Conservation (phyloP, 1,140 invertebrate species). For the Phymorhynchus buccinoides region DNA sequence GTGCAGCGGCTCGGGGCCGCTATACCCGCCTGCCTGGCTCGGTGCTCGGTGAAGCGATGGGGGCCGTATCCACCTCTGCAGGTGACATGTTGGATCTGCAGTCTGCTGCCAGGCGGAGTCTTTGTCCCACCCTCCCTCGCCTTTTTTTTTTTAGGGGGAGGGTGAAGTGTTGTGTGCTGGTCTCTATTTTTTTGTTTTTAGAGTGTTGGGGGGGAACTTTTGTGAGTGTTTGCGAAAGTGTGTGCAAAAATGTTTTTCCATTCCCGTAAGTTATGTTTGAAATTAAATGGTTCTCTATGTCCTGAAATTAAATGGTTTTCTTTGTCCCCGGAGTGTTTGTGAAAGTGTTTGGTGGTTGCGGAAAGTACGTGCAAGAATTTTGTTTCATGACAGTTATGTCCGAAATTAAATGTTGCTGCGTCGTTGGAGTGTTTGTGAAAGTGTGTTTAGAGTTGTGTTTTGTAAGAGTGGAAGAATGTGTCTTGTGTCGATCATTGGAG, state of each 20-base stretch:
- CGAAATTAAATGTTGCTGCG: no score
- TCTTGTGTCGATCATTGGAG: no score
- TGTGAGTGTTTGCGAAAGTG: neutral
- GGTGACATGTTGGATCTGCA: constrained; percentile 50
- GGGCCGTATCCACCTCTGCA: constrained; percentile 8
- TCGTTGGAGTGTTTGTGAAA: no score
- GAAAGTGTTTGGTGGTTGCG: no score
- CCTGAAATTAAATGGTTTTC: neutral
- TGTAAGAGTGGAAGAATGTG: no score
- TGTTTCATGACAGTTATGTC: no score
- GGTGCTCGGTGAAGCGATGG: no score
- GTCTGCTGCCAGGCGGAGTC: constrained; percentile 46
- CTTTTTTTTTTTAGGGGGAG: neutral
- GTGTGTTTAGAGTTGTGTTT: no score
- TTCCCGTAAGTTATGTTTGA: neutral
- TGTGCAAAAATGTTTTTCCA: neutral
- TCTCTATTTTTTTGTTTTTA: neutral
- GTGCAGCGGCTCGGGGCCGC: constrained; percentile 15
- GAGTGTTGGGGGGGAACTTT: no score
- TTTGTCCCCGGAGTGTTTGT: no score
- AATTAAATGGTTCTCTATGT: neutral
- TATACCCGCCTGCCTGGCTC: neutral
- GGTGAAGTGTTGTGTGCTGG: neutral
- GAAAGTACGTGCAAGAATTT: no score
- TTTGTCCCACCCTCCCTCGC: neutral